Percentiles rank a stretch among this genome's conserved stretches.
phyloP scores from a whole-genome alignment of 2,113 vertebrate species.

The Azemiops feae region DNA sequence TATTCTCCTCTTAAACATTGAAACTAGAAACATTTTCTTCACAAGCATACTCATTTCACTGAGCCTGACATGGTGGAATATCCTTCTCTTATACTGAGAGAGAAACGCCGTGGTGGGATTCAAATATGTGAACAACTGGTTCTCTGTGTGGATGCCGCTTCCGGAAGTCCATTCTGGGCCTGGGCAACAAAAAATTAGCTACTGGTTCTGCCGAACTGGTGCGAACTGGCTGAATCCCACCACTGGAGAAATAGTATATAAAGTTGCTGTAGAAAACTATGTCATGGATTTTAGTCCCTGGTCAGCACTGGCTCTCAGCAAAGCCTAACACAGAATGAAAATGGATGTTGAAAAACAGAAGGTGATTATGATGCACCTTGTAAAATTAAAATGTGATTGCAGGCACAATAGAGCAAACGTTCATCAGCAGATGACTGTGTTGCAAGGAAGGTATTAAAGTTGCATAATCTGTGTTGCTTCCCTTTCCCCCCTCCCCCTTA shows the following conservation, averaged over 20 bases:
- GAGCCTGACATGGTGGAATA: constrained; percentile 70
- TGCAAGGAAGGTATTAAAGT: constrained; percentile 6
- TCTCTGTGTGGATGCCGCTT: too few relatives aligned
- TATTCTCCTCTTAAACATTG: constrained; percentile 65
- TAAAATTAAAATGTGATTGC: constrained; percentile 16
- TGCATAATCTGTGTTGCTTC: constrained; percentile 1
- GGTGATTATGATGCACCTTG: background rate
- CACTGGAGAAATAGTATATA: background rate
- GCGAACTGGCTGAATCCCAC: too few relatives aligned
- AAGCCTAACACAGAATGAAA: background rate
- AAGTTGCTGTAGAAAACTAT: background rate
- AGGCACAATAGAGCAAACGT: background rate
- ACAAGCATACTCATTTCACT: constrained; percentile 70
- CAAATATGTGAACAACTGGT: too few relatives aligned
- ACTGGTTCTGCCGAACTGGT: too few relatives aligned
- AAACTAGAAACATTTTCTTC: constrained; percentile 63
- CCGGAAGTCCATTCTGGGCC: too few relatives aligned
- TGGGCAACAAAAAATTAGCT: too few relatives aligned
- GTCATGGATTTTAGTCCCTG: background rate
- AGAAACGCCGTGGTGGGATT: too few relatives aligned
- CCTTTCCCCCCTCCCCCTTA: background rate
- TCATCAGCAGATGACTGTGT: constrained; percentile 9
- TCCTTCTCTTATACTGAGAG: constrained; percentile 23
- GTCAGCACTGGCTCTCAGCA: background rate
- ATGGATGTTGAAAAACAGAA: background rate